Base-by-base conservation (phyloP, 2,113 vertebrate species). In the Variabilichromis moorii region DNA sequence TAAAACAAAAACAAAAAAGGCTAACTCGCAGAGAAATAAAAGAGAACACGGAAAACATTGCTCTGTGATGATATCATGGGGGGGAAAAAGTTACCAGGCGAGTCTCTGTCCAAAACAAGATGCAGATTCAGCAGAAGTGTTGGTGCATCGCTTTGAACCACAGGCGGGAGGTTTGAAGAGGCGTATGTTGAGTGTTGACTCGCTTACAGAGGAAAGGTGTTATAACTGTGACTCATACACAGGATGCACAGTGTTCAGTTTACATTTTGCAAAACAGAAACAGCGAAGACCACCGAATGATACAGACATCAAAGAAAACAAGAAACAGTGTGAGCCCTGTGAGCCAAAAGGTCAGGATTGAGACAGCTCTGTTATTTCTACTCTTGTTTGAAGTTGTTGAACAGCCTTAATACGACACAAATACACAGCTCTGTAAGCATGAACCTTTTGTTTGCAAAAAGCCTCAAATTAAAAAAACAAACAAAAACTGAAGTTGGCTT, bases 241-340 rank as follows among this genome's bases (percentile, higher is more conserved):
- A 89, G 90, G 89, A 92, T 87, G 86, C 63, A 55, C 12, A 51
- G 14, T 83, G n/a, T 66, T 28, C 21, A 54, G 12, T 17, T 50
- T 40, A 71, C 2, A 19, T 82, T 81, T 37, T 68, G 40, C 53
- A 19, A 51, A 76, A 54, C 53, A 50, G 26, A 86, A 59, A 55
- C 10, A 50, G 1, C 19, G 4, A 28, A 59, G 26, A 71, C 50
- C 79, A 8, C 11, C 4, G 5, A 35, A 42, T 40, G 51, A 28
- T 3, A 13, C 7, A 35, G 17, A 37, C 3, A n/a, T 50, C 14
- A 37, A 28, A 37, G 81, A 31, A 78, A 47, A 66, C 17, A 87
- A 2, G 33, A 51, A 45, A 68, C n/a, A 51, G 2, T 8, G 16
- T 61, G 59, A 68, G 19, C 35, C 8, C 12, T 71, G 66, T 40